phyloP scores from a whole-genome alignment of 1,140 invertebrate genomes.

The Parapsyche elsis region DNA sequence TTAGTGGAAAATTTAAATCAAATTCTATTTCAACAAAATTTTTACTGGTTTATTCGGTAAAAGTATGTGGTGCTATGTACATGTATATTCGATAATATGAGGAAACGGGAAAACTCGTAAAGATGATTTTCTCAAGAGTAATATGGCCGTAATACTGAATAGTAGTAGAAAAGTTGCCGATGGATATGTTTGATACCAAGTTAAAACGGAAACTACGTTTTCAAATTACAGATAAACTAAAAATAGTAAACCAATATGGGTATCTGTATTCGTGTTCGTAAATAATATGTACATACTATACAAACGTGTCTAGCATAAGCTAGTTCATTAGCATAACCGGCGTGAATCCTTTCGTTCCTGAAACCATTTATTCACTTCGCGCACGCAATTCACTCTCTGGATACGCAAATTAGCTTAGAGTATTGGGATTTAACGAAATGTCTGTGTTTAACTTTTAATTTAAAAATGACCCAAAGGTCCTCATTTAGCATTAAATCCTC shows the following conservation, averaged over 20 bases:
- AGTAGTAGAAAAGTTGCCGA: too few relatives aligned
- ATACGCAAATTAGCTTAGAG: conserved; percentile 37
- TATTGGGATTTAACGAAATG: conserved; percentile 34
- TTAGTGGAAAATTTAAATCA: too few relatives aligned
- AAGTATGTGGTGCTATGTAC: too few relatives aligned
- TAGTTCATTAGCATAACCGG: conserved; percentile 37
- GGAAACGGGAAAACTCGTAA: too few relatives aligned
- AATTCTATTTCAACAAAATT: too few relatives aligned
- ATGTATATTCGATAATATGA: too few relatives aligned
- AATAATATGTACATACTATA: neutral
- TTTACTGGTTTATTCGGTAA: too few relatives aligned
- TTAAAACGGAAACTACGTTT: too few relatives aligned
- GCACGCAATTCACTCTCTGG: conserved; percentile 11
- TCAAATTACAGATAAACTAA: too few relatives aligned
- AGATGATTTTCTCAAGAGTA: too few relatives aligned
- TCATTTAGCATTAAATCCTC: neutral
- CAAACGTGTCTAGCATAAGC: conserved; percentile 22
- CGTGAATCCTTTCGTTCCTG: conserved; percentile 21
- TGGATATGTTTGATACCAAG: too few relatives aligned
- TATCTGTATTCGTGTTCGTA: neutral
- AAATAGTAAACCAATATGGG: neutral
- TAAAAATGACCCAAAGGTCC: neutral
- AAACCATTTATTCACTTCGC: conserved; percentile 15
- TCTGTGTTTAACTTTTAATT: conserved; percentile 40
- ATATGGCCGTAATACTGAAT: too few relatives aligned